Percentiles rank a stretch among this genome's conserved stretches.
Conservation (phyloP, 2,888 invertebrate species). For the Campoplex nolae region DNA sequence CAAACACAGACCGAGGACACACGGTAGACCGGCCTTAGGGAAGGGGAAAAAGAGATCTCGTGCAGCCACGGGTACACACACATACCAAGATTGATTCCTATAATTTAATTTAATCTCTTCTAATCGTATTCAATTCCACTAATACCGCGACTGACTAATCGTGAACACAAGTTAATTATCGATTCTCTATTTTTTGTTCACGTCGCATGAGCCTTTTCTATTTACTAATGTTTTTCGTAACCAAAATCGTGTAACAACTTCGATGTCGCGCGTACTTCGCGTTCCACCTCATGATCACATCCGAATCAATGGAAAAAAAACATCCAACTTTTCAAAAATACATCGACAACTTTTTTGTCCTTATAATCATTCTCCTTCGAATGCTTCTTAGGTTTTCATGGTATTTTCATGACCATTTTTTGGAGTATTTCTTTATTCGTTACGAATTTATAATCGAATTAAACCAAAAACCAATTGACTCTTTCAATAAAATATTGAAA, state of each 20-base stretch:
- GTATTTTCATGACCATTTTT: background rate
- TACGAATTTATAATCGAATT: too few species aligned
- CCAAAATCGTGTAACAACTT: background rate
- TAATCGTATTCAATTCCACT: slow-evolving; percentile 37
- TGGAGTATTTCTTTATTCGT: background rate
- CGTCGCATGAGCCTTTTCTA: background rate
- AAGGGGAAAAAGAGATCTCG: slow-evolving; percentile 18
- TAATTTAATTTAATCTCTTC: slow-evolving; percentile 55
- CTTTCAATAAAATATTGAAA: too few species aligned
- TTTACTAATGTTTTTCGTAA: background rate
- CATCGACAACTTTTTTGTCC: too few species aligned
- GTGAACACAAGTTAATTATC: slow-evolving; percentile 9
- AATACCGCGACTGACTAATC: slow-evolving; percentile 16
- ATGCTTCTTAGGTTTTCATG: too few species aligned
- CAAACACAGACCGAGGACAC: slow-evolving; percentile 44
- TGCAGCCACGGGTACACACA: background rate
- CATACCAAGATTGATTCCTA: slow-evolving; percentile 40
- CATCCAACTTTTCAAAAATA: too few species aligned
- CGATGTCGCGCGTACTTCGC: background rate
- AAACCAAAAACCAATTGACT: too few species aligned
- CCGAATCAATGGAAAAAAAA: too few species aligned
- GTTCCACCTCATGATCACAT: too few species aligned
- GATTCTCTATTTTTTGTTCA: background rate
- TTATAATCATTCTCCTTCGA: too few species aligned
- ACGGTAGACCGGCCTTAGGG: slow-evolving; percentile 15